Conservation (phyloP, 2,888 invertebrate genomes). For the Blastobasis adustella region DNA sequence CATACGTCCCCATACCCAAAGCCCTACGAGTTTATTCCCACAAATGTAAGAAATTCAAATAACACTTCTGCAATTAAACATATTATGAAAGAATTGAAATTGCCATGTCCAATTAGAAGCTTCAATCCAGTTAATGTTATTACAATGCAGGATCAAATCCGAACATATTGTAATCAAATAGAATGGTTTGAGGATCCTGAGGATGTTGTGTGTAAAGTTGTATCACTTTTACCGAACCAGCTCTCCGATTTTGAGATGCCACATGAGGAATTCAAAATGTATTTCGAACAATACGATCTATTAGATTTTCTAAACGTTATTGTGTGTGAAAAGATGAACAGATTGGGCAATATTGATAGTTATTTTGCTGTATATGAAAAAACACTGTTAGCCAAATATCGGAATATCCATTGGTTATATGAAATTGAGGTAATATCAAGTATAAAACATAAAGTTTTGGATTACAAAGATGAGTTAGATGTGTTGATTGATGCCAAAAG, state of each 20-base stretch:
- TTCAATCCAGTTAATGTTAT: slow-evolving; percentile 59
- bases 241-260: slow-evolving; percentile 50
- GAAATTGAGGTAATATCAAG: slow-evolving; percentile 37
- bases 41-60: slow-evolving; percentile 70
- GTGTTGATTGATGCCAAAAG: slow-evolving; percentile 50
- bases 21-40: slow-evolving; percentile 79
- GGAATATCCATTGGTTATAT: slow-evolving; percentile 77
- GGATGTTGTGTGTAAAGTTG: slow-evolving; percentile 64
- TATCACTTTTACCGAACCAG: slow-evolving; percentile 53
- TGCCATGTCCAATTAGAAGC: slow-evolving; percentile 60
- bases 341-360: slow-evolving; percentile 56
- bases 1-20: slow-evolving; percentile 72
- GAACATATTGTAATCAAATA: slow-evolving; percentile 64
- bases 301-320: slow-evolving; percentile 71
- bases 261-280: slow-evolving; percentile 43
- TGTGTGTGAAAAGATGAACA: slow-evolving; percentile 69
- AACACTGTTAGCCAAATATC: slow-evolving; percentile 66
- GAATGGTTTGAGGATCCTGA: slow-evolving; percentile 65
- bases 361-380: slow-evolving; percentile 75
- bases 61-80: slow-evolving; percentile 66
- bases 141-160: slow-evolving; percentile 61
- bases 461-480: slow-evolving; percentile 53
- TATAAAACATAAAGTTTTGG: slow-evolving; percentile 51
- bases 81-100: slow-evolving; percentile 69
- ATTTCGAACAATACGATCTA: slow-evolving; percentile 64